Base-by-base conservation (phyloP, 2,797 vertebrate species). In the Macropodus opercularis region DNA sequence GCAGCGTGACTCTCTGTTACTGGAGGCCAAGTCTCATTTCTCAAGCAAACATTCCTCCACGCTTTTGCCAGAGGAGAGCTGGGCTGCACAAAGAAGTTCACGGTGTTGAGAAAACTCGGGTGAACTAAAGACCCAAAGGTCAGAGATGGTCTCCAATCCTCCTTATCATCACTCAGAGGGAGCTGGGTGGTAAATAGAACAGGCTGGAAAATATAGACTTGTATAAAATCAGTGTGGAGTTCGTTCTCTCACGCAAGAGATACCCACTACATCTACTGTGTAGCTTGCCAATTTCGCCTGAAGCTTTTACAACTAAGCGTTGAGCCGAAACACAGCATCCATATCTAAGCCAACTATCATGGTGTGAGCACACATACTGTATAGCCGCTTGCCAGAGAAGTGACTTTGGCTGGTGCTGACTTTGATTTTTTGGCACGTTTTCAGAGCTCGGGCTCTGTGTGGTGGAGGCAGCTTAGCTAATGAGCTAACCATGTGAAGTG, bases 401-500 rank as follows among this genome's bases (percentile, higher is more conserved):
- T 76, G 72, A 74, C 77, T 83, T 81, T 84, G 54, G 81, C 85
- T 80, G 72, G 44, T 81, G 63, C 70, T 50, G 54, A 58, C 73
- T 77, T 75, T 71, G 73, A 76, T 79, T 85, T 67, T n/a, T 74
- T 91, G 87, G 90, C 88, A 58, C 72, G 77, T 55, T 75, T 57
- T 80, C 79, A 75, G 71, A 69, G 63, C 66, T 57, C 67, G 21
- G 43, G 74, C 82, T 72, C 65, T 29, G 59, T 67, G 61, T 72
- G 82, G 71, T 79, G 35, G 56, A 63, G 61, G 65, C 72, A 80
- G 83, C 77, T 86, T 85, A 79, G 77, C 75, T 91, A 91, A 92
- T 87, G 88, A 88, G 78, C 77, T 81, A 85, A 85, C 79, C 79
- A 74, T 49, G 60, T 82, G 73, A 83, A 77, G 86, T 84, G 84